These are phyloP conservation scores for Morpho achilles DNA, from an alignment of 2,888 invertebrate species.

Conservation along the genomic window DNA sequence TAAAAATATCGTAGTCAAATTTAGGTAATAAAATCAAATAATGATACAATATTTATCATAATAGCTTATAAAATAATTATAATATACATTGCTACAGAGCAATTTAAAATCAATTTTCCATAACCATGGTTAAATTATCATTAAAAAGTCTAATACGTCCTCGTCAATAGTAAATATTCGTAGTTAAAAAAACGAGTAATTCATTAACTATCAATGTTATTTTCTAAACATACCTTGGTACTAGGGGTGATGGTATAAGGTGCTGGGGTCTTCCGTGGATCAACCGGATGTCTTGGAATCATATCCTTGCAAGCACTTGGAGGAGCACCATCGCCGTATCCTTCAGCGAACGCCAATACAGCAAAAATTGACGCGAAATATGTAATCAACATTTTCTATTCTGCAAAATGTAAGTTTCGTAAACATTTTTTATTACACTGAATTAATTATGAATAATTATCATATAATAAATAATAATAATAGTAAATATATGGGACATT, in stretches of 20 bases:
- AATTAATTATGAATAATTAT: neutral
- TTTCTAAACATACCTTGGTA: slow-evolving; percentile 48
- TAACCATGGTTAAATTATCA: too few relatives aligned
- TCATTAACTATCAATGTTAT: too few relatives aligned
- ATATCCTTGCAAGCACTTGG: slow-evolving; percentile 81
- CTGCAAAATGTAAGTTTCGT: slow-evolving; percentile 1
- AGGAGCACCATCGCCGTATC: slow-evolving; percentile 83
- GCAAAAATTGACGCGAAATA: slow-evolving; percentile 44
- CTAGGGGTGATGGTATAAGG: slow-evolving; percentile 79
- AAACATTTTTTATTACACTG: neutral
- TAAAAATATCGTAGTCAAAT: too few relatives aligned
- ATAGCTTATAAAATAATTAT: too few relatives aligned
- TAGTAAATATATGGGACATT: too few relatives aligned
- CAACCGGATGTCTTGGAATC: slow-evolving; percentile 82
- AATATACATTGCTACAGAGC: too few relatives aligned
- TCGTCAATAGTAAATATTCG: too few relatives aligned
- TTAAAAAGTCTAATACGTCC: too few relatives aligned
- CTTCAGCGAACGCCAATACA: slow-evolving; percentile 51
- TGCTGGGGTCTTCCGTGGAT: slow-evolving; percentile 71
- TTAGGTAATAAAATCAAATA: too few relatives aligned
- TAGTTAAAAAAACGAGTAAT: too few relatives aligned
- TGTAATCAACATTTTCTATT: slow-evolving; percentile 46
- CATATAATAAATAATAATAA: neutral
- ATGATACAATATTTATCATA: too few relatives aligned
- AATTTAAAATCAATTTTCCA: too few relatives aligned